Base-by-base conservation (phyloP, 2,113 vertebrate genomes). In the Puma concolor region DNA sequence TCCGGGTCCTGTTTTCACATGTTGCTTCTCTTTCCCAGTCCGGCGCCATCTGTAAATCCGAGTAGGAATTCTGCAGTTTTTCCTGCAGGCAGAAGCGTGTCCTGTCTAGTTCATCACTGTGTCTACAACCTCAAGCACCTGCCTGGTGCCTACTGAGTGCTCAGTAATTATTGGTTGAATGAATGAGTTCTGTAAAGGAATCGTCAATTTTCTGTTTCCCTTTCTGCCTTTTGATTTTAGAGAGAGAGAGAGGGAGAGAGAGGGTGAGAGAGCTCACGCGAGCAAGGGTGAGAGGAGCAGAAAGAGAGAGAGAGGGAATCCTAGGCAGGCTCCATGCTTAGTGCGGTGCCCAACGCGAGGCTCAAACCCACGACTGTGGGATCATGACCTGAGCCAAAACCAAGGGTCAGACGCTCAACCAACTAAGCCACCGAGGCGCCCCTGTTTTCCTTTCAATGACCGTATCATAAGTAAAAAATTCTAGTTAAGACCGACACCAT, bases 381-480 rank as follows among this genome's bases (percentile, higher is more conserved):
- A 60, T 23, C 57, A 60, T 23, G 57, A 60, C 21, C 21, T 25
- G 21, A 60, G 57, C 21, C 57, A 23, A 60, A 21, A 8, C 21
- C 57, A 60, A 60, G 57, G 8, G 21, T 23, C 54, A 57, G 19
- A 57, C 5, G 54, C 54, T 57, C 21, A 60, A 60, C 57, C 8
- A 0, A 23, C 54, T 57, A 57, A 19, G 57, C 7, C 57, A 60
- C 57, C 7, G 7, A 60, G 21, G 21, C 17, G 21, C 57, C 21
- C 57, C 33, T 52, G 14, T 82, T 96, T 96, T 38, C 63, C 79
- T 94, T 93, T 67, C 76, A 89, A 36, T 72, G 77, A 48, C 27
- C 33, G 19, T 71, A 88, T 60, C 48, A 76, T 88, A 72, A 69
- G 27, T 57, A n/a, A 82, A 79, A 77, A 38, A 52, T 85, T 86